Evolutionary conservation across 2,113 vertebrate species (phyloP).

Genomic region (Heterocephalus glaber): DNA sequence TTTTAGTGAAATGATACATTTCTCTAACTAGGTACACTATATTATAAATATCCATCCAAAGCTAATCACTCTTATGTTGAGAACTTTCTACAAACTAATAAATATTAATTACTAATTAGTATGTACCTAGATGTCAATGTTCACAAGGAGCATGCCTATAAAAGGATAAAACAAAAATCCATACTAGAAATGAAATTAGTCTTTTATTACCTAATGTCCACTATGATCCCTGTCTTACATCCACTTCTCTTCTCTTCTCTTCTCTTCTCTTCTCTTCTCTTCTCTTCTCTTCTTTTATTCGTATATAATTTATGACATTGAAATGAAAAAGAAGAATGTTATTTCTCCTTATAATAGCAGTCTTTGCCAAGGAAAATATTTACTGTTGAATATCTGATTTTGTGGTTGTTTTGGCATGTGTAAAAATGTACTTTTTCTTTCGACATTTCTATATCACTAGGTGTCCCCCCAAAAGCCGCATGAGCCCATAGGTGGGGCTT

Average conservation of each 20-base stretch:
- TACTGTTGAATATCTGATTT: neutral
- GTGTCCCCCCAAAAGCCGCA: neutral
- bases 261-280: no score
- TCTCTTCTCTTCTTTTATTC: slow-evolving; percentile 32
- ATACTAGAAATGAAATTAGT: slow-evolving; percentile 34
- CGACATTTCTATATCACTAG: neutral
- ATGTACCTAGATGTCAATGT: slow-evolving; percentile 61
- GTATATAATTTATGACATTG: neutral
- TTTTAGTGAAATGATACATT: slow-evolving; percentile 53
- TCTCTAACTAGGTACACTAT: slow-evolving; percentile 48
- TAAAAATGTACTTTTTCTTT: slow-evolving; percentile 24
- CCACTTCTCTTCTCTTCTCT: neutral
- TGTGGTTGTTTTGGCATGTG: neutral
- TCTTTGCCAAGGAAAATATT: neutral
- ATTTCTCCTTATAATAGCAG: neutral
- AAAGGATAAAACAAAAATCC: slow-evolving; percentile 38
- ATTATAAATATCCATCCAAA: slow-evolving; percentile 69
- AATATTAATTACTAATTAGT: slow-evolving; percentile 72
- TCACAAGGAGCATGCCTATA: slow-evolving; percentile 28
- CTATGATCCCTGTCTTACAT: neutral
- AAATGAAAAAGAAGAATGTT: slow-evolving; percentile 36
- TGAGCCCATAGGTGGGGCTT: neutral
- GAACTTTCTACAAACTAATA: slow-evolving; percentile 64
- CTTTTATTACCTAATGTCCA: neutral
- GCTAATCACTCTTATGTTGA: slow-evolving; percentile 72